A percentile compares a stretch with the other conserved stretches of the same genome.
These are phyloP conservation scores for Actinopyga echinites DNA, from an alignment of 53 echinoderm and acorn worm species.

Conservation along the genomic window DNA sequence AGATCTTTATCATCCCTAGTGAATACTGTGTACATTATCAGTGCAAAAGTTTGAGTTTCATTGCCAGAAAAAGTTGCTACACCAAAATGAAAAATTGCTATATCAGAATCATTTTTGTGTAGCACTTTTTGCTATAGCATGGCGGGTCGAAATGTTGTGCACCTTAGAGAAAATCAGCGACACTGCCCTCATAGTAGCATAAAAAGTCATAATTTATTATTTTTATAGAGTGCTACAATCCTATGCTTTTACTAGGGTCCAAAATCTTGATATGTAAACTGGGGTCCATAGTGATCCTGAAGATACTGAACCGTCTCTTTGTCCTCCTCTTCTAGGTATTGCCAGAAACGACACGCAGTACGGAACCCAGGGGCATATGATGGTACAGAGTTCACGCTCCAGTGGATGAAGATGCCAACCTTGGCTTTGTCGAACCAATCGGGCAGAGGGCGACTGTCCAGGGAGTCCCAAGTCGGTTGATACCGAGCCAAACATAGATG, in stretches of 20 bases:
- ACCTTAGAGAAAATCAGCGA: too few relatives aligned
- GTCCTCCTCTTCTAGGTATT: not conserved
- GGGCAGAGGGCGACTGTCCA: constrained; percentile 67
- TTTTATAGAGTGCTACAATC: too few relatives aligned
- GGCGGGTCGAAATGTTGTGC: too few relatives aligned
- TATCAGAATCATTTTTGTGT: too few relatives aligned
- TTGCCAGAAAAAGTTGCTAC: too few relatives aligned
- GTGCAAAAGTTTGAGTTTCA: too few relatives aligned
- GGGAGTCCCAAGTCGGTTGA: constrained; percentile 69
- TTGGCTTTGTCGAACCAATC: constrained; percentile 71
- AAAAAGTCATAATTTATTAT: not conserved
- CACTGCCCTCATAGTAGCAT: not conserved
- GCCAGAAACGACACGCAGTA: not conserved
- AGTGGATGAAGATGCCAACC: constrained; percentile 72
- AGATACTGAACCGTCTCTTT: not conserved
- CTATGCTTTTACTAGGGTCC: not conserved
- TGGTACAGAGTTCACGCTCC: constrained; percentile 72
- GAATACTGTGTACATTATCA: too few relatives aligned
- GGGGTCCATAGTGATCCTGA: constrained; percentile 4
- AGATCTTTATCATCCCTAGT: too few relatives aligned
- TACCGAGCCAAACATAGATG: constrained; percentile 11
- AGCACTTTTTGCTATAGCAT: too few relatives aligned
- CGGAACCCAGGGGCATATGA: not conserved
- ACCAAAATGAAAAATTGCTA: too few relatives aligned
- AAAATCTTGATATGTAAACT: constrained; percentile 18